Base-by-base conservation (phyloP, 1,140 invertebrate species). In the Nylanderia fulva region DNA sequence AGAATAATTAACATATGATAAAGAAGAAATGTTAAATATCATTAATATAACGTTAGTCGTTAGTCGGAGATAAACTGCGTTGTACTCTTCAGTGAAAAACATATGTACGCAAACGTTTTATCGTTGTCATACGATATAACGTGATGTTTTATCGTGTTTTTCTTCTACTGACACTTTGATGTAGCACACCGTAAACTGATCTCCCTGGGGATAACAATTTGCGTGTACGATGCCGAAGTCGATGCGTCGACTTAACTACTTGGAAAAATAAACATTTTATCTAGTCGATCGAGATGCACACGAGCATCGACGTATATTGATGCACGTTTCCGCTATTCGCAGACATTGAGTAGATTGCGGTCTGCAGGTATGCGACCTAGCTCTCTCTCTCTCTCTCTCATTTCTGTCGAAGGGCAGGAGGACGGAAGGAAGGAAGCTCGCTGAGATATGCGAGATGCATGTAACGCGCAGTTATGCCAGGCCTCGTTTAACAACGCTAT, bases 401-500 rank as follows among this genome's bases (percentile, higher is more conserved):
- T n/a, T n/a, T n/a, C n/a, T n/a, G 1, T 48, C 69, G 84, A 58
- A 85, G 60, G 39, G 45, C 29, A 64, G 24, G 39, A 45, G n/a
- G 24, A 54, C 83, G 79, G 75, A 84, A 79, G 85, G 42, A 85
- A 64, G 85, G 74, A 76, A 61, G 76, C 36, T 58, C 45, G 63
- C 39, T 85, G 83, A 83, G 85, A 88, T 63, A 75, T 88, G 75
- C 77, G 85, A 86, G 86, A 82, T 72, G 58, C 75, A 79, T 75
- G 79, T 85, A 82, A 64, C 72, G 82, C 85, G 79, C 85, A 80
- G 82, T 89, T 90, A 85, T 84, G 74, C 74, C 61, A 69, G 58
- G 45, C 21, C 77, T 68, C 61, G 69, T 72, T 61, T 84, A 84
- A 80, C 69, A 86, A 63, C 52, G 69, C 71, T 66, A 69, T 74